Base-by-base conservation (phyloP, 2,113 vertebrate genomes). In the Oncorhynchus masou region DNA sequence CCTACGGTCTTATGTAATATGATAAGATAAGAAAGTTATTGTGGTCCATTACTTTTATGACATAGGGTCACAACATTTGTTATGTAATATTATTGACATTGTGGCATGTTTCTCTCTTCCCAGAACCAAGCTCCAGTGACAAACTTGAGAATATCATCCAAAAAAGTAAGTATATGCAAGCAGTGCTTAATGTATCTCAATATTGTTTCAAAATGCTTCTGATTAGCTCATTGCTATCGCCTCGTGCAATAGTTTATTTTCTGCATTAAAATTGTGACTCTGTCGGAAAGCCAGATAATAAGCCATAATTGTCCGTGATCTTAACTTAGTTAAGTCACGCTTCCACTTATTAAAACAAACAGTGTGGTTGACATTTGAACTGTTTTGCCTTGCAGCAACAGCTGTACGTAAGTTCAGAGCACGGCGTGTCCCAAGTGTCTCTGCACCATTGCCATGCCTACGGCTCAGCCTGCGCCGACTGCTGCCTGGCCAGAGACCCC, bases 401-500 rank as follows among this genome's bases (percentile, higher is more conserved):
- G 90, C 78, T 99, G 80, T 99, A 99, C 0, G 94, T 97, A 79
- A 99, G 97, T 89, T 99, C 98, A 0, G 96, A 96, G 8, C 95
- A 95, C 69, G 97, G 97, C 27, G 74, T 99, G 74, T 95, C 97
- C 9, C 97, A 99, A 90, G 94, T 99, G 3, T 96, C 97, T 25
- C 76, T 99, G 85, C 97, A 99, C 74, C 97, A 97, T 31, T 99
- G 98, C 79, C 94, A 96, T 79, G 94, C 97, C 80, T 99, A 99
- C 0, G 98, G 98, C 0, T 93, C 95, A 0, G 97, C 98, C 27
- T 99, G 98, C 0, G 98, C 98, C 0, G 98, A 99, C 91, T 99
- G 98, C 91, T 99, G 98, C 89, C 94, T 99, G 0, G 98, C 98
- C 24, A 89, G 98, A 34, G 98, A 99, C 71, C 98, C 98, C 0